A percentile compares a stretch with the other conserved stretches of the same genome.
phyloP scores from a whole-genome alignment of 2,888 invertebrate genomes.

The Pecten maximus region DNA sequence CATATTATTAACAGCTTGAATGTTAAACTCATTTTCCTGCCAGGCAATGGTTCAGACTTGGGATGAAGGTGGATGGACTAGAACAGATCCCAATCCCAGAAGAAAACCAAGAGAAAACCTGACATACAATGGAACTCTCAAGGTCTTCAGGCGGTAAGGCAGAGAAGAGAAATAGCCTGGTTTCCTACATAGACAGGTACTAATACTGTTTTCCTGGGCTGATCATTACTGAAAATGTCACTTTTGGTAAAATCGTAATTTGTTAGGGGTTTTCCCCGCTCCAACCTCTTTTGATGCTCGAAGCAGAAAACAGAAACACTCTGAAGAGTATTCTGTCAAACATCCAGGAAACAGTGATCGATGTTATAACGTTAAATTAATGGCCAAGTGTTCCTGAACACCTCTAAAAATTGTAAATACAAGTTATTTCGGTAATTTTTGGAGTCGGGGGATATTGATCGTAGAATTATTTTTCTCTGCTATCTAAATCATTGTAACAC shows the following conservation, averaged over 20 bases:
- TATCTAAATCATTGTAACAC: background rate
- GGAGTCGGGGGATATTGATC: background rate
- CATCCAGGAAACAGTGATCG: background rate
- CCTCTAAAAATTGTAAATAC: background rate
- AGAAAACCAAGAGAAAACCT: background rate
- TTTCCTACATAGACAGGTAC: background rate
- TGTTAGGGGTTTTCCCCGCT: background rate
- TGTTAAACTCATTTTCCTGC: slow-evolving; percentile 6
- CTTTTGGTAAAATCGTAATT: background rate
- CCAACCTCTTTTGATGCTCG: background rate
- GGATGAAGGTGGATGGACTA: background rate
- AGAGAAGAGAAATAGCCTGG: background rate
- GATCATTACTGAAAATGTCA: slow-evolving; percentile 1
- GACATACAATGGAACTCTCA: background rate
- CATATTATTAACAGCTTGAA: background rate
- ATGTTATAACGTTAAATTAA: background rate
- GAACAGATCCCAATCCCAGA: background rate
- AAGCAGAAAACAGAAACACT: background rate
- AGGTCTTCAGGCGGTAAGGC: background rate
- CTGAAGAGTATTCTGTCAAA: background rate
- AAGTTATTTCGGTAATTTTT: background rate
- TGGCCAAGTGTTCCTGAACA: background rate
- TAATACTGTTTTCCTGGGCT: background rate
- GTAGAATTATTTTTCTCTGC: background rate
- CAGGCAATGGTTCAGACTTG: background rate